Evolutionary conservation across 2,888 invertebrate genomes (phyloP), one percentile per base, ranked within the genome.

Genomic region (Spilosoma lubricipeda): DNA sequence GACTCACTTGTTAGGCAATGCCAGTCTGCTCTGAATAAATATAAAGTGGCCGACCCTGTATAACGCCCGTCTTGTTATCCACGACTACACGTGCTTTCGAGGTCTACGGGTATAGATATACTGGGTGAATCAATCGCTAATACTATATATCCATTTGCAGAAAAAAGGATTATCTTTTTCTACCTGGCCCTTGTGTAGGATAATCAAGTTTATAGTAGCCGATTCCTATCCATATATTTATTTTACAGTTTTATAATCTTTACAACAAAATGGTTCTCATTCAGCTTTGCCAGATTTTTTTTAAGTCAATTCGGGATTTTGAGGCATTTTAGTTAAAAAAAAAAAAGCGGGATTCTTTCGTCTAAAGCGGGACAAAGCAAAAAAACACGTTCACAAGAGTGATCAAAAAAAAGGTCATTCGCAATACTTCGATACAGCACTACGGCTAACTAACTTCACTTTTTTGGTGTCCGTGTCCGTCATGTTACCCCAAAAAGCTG

Each of bases 1-100:
- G 89, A 90, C 86, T 90, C 87, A 90, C 90, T 92, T 92, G 91
- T 92, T 90, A 90, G 87, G 92, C 92, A 92, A 92, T 89, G 87
- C 81, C 76, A 86, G 84, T 90, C 88, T 88, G 90, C 86, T 90
- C 89, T 89, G 89, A 90, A 92, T 91, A 91, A 91, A 91, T 90
- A 90, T 89, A 89, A 87, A 87, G 81, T 85, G 79, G 80, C 79
- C 76, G 78, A 79, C 81, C 80, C 85, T 84, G 85, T 81, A 91
- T 86, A 91, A 89, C 87, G 88, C 83, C 84, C 86, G 82, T 88
- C 88, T 90, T 90, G 90, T 90, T 90, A 90, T 88, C 85, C 82
- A 85, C 84, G 83, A 85, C 82, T 85, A 87, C 89, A 90, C 88
- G 88, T 88, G 90, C 85, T 79, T 65, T 82, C 82, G 79, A 80